phyloP scores from a whole-genome alignment of 2,113 vertebrate species.

The Xerus inauris region DNA sequence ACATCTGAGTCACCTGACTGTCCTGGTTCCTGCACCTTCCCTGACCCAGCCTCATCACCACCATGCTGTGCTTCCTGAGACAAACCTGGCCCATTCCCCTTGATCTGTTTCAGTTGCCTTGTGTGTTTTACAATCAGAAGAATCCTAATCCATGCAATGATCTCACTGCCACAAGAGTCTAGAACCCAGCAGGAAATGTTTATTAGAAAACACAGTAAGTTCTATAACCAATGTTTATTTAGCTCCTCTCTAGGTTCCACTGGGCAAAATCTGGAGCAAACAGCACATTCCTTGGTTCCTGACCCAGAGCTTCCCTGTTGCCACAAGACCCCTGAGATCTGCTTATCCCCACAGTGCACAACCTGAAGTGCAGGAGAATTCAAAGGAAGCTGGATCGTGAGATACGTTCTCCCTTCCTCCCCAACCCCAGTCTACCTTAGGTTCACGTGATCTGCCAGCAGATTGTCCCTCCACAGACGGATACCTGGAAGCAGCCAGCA shows the following conservation, averaged over 20 bases:
- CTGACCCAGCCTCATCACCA: background rate
- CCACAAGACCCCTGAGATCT: background rate
- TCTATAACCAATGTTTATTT: background rate
- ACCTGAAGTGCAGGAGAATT: background rate
- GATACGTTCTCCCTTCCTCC: background rate
- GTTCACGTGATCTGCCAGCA: rapidly evolving
- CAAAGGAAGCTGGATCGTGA: rapidly evolving
- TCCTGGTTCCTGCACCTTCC: no score
- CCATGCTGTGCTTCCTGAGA: rapidly evolving
- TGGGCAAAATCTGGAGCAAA: background rate
- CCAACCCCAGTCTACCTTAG: rapidly evolving
- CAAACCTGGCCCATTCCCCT: background rate
- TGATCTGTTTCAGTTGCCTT: background rate
- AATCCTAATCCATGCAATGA: background rate
- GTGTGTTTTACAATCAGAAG: background rate
- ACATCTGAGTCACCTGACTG: rapidly evolving
- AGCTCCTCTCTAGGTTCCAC: background rate
- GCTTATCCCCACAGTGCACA: background rate
- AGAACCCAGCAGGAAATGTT: background rate
- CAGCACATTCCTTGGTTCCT: background rate
- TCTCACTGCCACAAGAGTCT: background rate
- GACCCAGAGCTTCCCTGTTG: background rate
- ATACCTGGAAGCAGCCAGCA: background rate
- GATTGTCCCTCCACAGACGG: background rate
- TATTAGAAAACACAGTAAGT: background rate